A percentile compares a stretch with the other conserved stretches of the same genome.
Evolutionary conservation across 2,113 vertebrate genomes (phyloP).

Genomic region (Bolborhynchus lineola): DNA sequence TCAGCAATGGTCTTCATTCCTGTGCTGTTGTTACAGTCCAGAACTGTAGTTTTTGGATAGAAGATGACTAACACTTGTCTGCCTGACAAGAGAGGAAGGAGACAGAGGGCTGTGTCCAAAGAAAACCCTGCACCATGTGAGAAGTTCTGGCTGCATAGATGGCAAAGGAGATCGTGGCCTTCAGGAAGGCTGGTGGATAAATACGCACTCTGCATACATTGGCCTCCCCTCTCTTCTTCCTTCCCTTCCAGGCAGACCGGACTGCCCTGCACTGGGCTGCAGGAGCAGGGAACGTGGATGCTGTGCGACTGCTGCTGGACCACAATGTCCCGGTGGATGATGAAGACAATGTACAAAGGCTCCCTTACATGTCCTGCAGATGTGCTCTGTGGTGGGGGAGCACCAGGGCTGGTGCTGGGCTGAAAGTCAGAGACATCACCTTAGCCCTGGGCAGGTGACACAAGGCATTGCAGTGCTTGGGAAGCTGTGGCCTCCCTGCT

Average conservation of each 20-base stretch:
- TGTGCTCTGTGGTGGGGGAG: neutral
- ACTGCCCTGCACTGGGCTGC: conserved; percentile 89
- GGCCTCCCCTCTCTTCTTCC: neutral
- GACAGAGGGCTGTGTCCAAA: neutral
- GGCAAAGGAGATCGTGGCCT: neutral
- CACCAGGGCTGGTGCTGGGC: accelerated
- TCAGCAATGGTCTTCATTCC: neutral
- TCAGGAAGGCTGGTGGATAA: neutral
- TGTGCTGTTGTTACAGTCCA: neutral
- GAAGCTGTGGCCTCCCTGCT: neutral
- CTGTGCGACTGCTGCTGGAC: conserved; percentile 82
- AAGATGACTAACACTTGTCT: neutral
- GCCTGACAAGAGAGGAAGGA: neutral
- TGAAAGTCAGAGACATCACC: neutral
- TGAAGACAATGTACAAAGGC: conserved; percentile 75
- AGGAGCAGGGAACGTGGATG: conserved; percentile 80
- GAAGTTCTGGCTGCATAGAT: neutral
- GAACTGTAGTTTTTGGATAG: neutral
- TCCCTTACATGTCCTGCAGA: neutral
- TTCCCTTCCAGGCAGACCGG: conserved; percentile 75
- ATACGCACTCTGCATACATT: neutral
- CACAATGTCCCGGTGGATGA: conserved; percentile 79
- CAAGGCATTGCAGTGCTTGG: neutral
- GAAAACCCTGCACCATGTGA: neutral
- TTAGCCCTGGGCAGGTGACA: neutral